Evolutionary conservation across 2,797 vertebrate species (phyloP).

Genomic region (Aotus griseimembra): DNA sequence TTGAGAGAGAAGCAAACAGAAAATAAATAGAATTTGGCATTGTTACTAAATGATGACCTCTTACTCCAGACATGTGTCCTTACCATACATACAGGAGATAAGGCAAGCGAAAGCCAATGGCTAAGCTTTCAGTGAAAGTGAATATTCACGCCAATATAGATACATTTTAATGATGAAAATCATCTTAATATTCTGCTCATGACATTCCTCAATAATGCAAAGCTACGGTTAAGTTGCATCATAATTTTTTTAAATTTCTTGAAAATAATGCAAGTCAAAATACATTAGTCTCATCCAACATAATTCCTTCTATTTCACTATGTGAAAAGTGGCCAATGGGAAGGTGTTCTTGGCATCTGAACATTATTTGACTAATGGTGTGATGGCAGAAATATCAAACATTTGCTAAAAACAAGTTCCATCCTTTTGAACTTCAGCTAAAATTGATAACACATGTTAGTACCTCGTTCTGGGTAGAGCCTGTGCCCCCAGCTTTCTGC

Average conservation of each 20-base stretch:
- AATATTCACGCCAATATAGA: not conserved
- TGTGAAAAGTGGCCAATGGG: conserved; percentile 37
- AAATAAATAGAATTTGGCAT: conserved; percentile 30
- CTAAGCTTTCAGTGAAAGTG: not conserved
- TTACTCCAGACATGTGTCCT: not conserved
- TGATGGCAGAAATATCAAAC: conserved; percentile 78
- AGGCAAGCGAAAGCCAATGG: not conserved
- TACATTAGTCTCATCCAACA: not conserved
- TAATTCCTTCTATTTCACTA: conserved; percentile 21
- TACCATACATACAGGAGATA: not conserved
- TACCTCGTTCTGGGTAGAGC: conserved; percentile 48
- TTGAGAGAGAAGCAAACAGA: not conserved
- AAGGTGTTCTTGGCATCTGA: conserved; percentile 26
- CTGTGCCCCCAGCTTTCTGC: conserved; percentile 42
- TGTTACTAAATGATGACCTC: not conserved
- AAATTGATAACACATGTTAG: conserved; percentile 78
- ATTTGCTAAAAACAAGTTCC: conserved; percentile 67
- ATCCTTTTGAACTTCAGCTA: conserved; percentile 75
- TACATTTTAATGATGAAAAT: not conserved
- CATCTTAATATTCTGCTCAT: not conserved
- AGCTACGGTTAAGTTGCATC: not conserved
- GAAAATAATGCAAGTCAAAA: not conserved
- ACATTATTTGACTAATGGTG: conserved; percentile 70
- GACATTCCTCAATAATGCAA: not conserved
- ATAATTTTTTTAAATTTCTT: conserved; percentile 10